These are phyloP conservation scores for Polymixis lichenea DNA, from an alignment of 2,888 invertebrate species.

Conservation along the genomic window DNA sequence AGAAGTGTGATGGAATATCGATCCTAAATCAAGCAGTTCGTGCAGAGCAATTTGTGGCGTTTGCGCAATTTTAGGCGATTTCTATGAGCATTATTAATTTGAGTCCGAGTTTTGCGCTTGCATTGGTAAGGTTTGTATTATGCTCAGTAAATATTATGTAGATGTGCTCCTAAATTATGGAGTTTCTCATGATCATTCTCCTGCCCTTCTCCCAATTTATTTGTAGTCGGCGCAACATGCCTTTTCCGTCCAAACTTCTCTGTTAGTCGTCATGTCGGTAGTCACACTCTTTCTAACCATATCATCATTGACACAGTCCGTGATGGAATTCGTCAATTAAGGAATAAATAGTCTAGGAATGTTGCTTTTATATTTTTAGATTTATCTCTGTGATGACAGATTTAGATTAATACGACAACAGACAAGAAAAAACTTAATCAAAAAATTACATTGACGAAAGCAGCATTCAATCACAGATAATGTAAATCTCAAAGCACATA, in stretches of 20 bases:
- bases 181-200: too few relatives aligned
- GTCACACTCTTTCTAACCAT: not conserved
- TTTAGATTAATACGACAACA: conserved; percentile 8
- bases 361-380: not conserved
- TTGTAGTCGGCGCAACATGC: too few relatives aligned
- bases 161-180: too few relatives aligned
- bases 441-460: conserved; percentile 4
- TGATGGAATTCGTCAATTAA: not conserved
- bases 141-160: not conserved
- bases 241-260: too few relatives aligned
- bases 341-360: not conserved
- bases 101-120: not conserved
- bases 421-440: conserved; percentile 2
- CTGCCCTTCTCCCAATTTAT: too few relatives aligned
- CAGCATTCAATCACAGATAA: conserved; percentile 22
- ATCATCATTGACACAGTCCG: too few relatives aligned
- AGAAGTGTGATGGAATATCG: conserved; percentile 34
- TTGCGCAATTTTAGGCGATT: not conserved
- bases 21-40: conserved; percentile 23
- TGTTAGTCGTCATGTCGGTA: too few relatives aligned
- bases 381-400: conserved; percentile 10
- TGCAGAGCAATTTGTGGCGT: not conserved
- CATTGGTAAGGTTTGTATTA: not conserved
- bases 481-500: conserved; percentile 2
- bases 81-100: not conserved